Conservation (phyloP, 2,113 vertebrate species). For the Desmodus rotundus region DNA sequence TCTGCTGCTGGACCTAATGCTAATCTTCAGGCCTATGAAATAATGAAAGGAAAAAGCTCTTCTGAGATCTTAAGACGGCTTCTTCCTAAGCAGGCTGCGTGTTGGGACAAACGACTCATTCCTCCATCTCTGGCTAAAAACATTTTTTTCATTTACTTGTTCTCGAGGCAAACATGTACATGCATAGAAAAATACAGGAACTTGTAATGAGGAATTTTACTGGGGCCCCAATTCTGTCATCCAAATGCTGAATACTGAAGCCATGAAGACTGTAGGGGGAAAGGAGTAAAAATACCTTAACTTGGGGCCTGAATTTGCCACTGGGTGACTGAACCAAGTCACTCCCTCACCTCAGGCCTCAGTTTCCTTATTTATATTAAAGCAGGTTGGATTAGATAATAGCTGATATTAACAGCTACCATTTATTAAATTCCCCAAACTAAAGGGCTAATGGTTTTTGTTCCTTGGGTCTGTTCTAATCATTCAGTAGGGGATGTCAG, state of each 20-base stretch:
- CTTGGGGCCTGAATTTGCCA: background rate
- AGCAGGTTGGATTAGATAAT: background rate
- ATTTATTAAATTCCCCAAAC: background rate
- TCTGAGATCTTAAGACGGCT: background rate
- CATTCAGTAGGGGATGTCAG: background rate
- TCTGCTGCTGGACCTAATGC: background rate
- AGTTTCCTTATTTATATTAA: background rate
- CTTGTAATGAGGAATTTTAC: background rate
- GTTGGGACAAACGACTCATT: background rate
- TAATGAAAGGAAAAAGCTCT: background rate
- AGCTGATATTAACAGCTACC: background rate
- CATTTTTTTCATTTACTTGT: background rate
- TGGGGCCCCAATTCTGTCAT: background rate
- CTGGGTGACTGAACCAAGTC: background rate
- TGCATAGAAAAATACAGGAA: background rate
- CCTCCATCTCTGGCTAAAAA: background rate
- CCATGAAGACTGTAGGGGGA: background rate
- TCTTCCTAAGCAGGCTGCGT: background rate
- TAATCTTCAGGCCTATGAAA: background rate
- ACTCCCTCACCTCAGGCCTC: background rate
- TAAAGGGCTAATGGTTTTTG: background rate
- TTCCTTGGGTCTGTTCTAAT: background rate
- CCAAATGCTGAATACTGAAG: background rate
- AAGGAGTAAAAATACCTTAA: background rate
- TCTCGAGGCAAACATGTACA: background rate